Evolutionary conservation across 2,113 vertebrate genomes (phyloP).

Genomic region (Micronycteris hirsuta): DNA sequence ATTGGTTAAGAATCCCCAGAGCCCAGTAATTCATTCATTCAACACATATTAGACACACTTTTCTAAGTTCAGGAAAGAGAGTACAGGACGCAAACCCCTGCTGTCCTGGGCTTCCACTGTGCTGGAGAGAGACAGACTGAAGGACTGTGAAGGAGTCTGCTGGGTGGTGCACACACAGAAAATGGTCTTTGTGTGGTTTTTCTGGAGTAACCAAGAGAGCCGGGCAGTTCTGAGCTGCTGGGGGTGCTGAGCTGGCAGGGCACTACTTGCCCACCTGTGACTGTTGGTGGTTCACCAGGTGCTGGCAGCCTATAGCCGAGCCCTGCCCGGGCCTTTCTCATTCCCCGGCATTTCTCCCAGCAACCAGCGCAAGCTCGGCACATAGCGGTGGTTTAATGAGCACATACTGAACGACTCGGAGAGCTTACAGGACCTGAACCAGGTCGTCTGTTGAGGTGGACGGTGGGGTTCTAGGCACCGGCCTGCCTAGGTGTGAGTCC

Average conservation of each 20-base stretch:
- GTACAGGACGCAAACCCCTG: background rate
- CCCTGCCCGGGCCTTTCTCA: background rate
- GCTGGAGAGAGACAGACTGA: background rate
- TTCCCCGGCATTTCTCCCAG: background rate
- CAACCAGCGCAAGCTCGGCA: background rate
- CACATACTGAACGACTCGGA: background rate
- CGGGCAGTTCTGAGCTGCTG: background rate
- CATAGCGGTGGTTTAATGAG: background rate
- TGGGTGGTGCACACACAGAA: background rate
- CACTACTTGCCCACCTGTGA: background rate
- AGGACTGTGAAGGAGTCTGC: background rate
- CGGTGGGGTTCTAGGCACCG: background rate
- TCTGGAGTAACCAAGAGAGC: background rate
- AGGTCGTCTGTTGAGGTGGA: background rate
- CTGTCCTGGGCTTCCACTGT: fast-evolving
- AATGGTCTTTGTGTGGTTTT: no score
- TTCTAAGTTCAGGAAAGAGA: background rate
- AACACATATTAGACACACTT: background rate
- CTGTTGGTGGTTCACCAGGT: background rate
- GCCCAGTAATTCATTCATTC: background rate
- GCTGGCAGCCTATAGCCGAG: background rate
- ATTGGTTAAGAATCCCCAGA: background rate
- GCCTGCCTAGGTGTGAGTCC: background rate
- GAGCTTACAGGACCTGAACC: background rate
- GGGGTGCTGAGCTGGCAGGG: background rate